Percentiles rank a stretch among this genome's conserved stretches.
phyloP scores from a whole-genome alignment of 30 jellyfish, hydroid and myxozoan genomes.

The Kudoa iwatai region DNA sequence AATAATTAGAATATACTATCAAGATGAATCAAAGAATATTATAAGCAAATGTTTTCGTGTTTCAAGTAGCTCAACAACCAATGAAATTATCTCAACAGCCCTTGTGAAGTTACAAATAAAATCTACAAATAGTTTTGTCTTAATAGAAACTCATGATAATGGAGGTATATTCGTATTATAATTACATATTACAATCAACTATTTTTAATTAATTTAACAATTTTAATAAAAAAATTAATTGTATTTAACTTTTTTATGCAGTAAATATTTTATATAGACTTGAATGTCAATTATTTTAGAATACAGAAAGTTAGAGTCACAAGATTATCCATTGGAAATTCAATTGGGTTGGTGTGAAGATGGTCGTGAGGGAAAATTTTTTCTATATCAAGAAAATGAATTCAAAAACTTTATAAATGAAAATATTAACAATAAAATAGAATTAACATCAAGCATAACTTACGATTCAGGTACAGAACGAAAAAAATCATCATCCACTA shows the following conservation, averaged over 20 bases:
- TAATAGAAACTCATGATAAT: slow-evolving; percentile 31
- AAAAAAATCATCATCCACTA: no score
- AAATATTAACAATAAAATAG: no score
- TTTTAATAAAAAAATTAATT: no score
- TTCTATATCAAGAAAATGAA: slow-evolving; percentile 33
- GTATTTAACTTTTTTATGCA: neutral
- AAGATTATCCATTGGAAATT: slow-evolving; percentile 29
- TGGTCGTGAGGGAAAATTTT: slow-evolving; percentile 70
- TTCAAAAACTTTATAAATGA: slow-evolving; percentile 10
- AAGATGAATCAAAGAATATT: slow-evolving; percentile 24
- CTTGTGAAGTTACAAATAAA: slow-evolving; percentile 48
- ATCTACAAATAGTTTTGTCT: slow-evolving; percentile 26
- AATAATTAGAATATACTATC: slow-evolving; percentile 47
- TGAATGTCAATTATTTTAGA: slow-evolving; percentile 2
- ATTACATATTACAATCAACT: neutral
- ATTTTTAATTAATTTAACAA: neutral
- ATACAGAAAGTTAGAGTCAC: slow-evolving; percentile 12
- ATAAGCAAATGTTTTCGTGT: slow-evolving; percentile 54
- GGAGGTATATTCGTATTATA: slow-evolving; percentile 17
- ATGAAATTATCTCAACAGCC: slow-evolving; percentile 24
- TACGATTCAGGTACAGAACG: no score
- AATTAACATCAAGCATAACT: no score
- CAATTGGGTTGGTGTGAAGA: slow-evolving; percentile 77
- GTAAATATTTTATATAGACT: neutral
- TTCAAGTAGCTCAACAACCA: slow-evolving; percentile 14